Evolutionary conservation across 1,140 invertebrate species (phyloP), one percentile per base, ranked within the genome.

Genomic region (Cydia splendana): DNA sequence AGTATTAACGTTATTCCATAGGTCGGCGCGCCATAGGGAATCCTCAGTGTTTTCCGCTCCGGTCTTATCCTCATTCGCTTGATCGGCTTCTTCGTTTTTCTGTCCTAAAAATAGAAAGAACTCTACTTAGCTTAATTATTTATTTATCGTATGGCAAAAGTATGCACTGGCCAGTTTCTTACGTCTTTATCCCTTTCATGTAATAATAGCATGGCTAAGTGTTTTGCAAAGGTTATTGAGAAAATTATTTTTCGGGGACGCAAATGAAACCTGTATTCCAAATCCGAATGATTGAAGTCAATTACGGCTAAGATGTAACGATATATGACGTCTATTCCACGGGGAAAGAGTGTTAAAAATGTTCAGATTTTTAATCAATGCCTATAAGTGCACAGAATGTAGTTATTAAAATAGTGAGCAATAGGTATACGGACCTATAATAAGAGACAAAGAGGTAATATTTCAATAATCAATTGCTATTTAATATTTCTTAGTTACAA

Each of bases 91-190:
- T 79, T 84, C 84, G 62, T 76, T 78, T 82, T 87, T 87, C 81
- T 83, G 86, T 86, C 90, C 91, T 92, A 92, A 91, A 92, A 92
- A 92, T 91, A 92, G 86, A 91, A 92, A 92, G 91, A 91, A 57
- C 18, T 62, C 57, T 62, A 62, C 57, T 62, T 62, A 62, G 57
- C 57, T n/a, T 62, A 62, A 24, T 24, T 24, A 10, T 62, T 24
- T 24, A 10, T 62, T 24, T 24, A 62, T 62, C 0, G 51, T 53
- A 53, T n/a, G 51, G 15, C 15, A 12, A 15, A 15, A n/a, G 13
- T 53, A 53, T 45, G 42, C 42, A 45, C 12, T 48, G 45, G 12
- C 9, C 12, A 48, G 1, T 48, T 1, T 48, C 4, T 53, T n/a
- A n/a, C n/a, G n/a, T 18, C n/a, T 57, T 57, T 6, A 13, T 57